phyloP scores from a whole-genome alignment of 2,113 vertebrate species.

The Neomonachus schauinslandi region DNA sequence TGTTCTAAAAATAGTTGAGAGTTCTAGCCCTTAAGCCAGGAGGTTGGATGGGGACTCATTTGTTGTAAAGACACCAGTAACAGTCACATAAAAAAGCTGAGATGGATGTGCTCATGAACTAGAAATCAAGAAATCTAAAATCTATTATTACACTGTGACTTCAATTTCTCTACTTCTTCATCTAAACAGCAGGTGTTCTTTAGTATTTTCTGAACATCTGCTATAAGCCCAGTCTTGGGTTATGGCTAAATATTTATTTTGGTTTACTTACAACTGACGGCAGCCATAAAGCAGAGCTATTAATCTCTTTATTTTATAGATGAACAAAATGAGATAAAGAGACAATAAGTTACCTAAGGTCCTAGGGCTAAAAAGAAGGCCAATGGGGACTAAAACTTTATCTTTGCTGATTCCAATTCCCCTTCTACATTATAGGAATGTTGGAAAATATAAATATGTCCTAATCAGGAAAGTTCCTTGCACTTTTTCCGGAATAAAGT shows the following conservation, averaged over 20 bases:
- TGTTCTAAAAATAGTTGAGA: neutral
- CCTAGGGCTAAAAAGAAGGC: neutral
- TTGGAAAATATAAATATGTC: slow-evolving; percentile 8
- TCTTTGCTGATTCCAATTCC: neutral
- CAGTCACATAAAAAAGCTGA: neutral
- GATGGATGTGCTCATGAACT: neutral
- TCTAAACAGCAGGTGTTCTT: neutral
- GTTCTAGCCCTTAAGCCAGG: neutral
- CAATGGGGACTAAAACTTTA: neutral
- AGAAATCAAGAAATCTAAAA: neutral
- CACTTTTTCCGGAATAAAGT: slow-evolving; percentile 45
- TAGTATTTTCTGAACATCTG: neutral
- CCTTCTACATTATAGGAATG: neutral
- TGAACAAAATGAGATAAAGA: neutral
- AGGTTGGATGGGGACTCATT: neutral
- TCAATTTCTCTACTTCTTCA: neutral
- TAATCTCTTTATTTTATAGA: neutral
- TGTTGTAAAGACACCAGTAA: neutral
- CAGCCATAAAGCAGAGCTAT: neutral
- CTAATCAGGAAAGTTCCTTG: neutral
- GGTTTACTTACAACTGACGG: neutral
- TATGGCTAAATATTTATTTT: neutral
- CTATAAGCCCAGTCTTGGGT: neutral
- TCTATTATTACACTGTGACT: neutral
- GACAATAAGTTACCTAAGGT: neutral